phyloP scores from a whole-genome alignment of 2,888 invertebrate species.

The Steromphala cineraria region DNA sequence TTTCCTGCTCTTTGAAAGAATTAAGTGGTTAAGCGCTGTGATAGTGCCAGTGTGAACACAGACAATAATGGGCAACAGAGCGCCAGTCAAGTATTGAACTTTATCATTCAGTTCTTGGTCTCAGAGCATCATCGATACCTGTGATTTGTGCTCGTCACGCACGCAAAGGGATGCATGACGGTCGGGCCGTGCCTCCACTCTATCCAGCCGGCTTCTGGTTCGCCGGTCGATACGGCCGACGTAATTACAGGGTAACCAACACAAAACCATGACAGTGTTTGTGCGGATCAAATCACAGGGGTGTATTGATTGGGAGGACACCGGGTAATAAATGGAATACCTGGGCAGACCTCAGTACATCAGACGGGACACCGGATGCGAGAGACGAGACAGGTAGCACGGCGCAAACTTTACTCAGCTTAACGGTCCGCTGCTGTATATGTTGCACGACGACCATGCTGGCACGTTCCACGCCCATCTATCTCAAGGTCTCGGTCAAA shows the following conservation, averaged over 20 bases:
- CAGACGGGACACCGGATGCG: background rate
- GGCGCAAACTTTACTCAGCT: background rate
- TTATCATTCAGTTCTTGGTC: background rate
- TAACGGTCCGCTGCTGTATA: background rate
- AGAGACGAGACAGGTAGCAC: background rate
- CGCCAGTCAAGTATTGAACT: conserved; percentile 9
- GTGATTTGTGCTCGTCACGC: conserved; percentile 14
- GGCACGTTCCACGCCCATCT: conserved; percentile 1
- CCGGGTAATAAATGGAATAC: conserved; percentile 13
- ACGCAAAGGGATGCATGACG: background rate
- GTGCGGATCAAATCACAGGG: conserved; percentile 17
- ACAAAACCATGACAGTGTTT: conserved; percentile 17
- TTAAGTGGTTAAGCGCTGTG: conserved; percentile 16
- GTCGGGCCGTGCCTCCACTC: background rate
- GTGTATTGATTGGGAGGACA: conserved; percentile 19
- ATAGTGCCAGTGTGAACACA: background rate
- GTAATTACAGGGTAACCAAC: conserved; percentile 19
- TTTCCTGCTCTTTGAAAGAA: background rate
- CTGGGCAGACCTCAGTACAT: background rate
- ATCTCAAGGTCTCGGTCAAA: background rate
- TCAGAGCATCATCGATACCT: background rate
- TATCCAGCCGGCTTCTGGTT: background rate
- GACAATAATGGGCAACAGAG: background rate
- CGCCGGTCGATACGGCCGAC: background rate
- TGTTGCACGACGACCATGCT: background rate